These are phyloP conservation scores for Microcebus tavaratra DNA, from an alignment of 2,113 vertebrate genomes.

Conservation along the genomic window DNA sequence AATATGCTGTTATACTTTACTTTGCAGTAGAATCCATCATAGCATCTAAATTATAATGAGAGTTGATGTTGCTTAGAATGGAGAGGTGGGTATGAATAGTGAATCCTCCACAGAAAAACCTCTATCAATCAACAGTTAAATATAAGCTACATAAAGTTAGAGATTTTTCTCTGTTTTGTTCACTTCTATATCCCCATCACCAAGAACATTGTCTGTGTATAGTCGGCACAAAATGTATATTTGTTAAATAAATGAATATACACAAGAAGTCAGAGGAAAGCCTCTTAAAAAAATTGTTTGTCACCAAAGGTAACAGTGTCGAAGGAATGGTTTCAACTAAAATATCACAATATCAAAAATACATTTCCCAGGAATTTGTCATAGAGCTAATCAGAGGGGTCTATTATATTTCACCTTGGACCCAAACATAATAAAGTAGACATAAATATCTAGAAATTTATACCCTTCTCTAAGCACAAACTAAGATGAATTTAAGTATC, in stretches of 20 bases:
- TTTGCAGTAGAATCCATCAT: background rate
- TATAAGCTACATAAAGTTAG: background rate
- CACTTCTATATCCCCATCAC: background rate
- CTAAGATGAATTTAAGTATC: background rate
- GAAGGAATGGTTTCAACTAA: background rate
- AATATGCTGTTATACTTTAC: background rate
- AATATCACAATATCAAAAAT: background rate
- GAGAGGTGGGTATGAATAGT: background rate
- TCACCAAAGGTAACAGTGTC: background rate
- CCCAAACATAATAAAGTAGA: background rate
- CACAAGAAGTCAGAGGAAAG: background rate
- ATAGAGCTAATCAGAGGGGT: background rate
- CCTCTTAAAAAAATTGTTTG: background rate
- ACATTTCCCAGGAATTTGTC: background rate
- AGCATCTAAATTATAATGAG: background rate
- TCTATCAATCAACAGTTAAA: background rate
- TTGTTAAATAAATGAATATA: background rate
- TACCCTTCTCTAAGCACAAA: background rate
- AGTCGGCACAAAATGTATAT: background rate
- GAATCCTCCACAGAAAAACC: background rate
- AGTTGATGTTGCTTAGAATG: background rate
- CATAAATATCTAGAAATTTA: background rate
- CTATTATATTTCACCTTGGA: conserved; percentile 22
- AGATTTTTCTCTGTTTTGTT: background rate
- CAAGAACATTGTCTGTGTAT: background rate